phyloP scores from a whole-genome alignment of 2,113 vertebrate genomes.

The Trinectes maculatus region DNA sequence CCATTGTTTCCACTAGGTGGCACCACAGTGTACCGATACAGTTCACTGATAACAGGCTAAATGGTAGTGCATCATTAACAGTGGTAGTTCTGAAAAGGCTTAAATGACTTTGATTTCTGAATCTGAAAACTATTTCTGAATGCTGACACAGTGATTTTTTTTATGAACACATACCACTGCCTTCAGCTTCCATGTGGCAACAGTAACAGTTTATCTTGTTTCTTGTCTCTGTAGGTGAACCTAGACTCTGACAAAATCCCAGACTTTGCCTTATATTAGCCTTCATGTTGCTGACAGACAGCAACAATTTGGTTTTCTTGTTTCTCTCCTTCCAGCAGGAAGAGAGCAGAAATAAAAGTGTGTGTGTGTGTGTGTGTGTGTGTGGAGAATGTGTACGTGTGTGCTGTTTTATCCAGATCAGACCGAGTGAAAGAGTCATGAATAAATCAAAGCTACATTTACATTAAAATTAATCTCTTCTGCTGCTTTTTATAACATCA shows the following conservation, averaged over 20 bases:
- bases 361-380: background rate
- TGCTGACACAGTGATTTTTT: background rate
- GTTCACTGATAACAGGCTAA: background rate
- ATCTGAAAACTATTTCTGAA: background rate
- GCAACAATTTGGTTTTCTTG: constrained; percentile 8
- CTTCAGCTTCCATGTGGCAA: no score
- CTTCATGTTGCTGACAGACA: constrained; percentile 23
- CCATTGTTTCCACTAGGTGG: constrained; percentile 60
- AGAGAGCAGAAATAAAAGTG: background rate
- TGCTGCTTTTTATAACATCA: constrained; percentile 58
- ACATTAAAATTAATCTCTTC: constrained; percentile 68
- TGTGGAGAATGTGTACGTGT: background rate
- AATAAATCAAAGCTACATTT: constrained; percentile 72
- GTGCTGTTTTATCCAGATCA: constrained; percentile 54
- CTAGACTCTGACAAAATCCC: background rate
- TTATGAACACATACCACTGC: no score
- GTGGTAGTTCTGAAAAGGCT: background rate
- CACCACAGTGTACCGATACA: constrained; percentile 49
- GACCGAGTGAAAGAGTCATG: constrained; percentile 52
- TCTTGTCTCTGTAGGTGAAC: constrained; percentile 7
- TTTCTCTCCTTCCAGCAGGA: constrained; percentile 15
- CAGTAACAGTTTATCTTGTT: background rate
- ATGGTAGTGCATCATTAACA: background rate
- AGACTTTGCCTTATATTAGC: background rate
- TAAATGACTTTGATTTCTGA: background rate